phyloP scores from a whole-genome alignment of 2,113 vertebrate species.

The Columba livia region DNA sequence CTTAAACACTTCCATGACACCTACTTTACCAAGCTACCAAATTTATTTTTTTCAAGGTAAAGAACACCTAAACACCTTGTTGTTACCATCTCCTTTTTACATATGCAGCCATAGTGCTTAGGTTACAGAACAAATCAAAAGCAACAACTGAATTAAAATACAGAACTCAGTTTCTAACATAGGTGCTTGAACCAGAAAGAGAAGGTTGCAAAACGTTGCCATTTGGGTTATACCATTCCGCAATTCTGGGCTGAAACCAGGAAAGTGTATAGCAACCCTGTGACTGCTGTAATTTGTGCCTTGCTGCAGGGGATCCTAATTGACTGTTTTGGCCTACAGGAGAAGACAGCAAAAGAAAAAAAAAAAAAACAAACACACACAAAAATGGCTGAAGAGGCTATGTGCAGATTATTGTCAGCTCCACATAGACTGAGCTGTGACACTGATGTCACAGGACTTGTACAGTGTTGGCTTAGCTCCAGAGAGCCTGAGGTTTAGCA shows the following conservation, averaged over 20 bases:
- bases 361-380: not conserved
- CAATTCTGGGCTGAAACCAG: not conserved
- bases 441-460: not conserved
- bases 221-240: rapidly evolving
- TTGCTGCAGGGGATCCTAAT: not conserved
- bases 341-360: not conserved
- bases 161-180: not conserved
- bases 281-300: not conserved
- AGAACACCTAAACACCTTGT: not conserved
- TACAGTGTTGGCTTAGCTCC: not conserved
- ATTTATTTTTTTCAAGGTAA: not conserved
- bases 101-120: rapidly evolving
- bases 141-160: not conserved
- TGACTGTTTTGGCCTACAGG: no score
- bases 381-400: not conserved
- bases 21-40: not conserved
- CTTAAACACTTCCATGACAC: not conserved
- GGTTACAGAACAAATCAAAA: not conserved
- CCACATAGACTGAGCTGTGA: not conserved
- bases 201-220: not conserved
- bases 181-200: not conserved
- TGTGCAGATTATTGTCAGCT: not conserved
- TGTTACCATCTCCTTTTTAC: not conserved
- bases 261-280: not conserved
- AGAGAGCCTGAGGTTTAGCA: not conserved